A percentile compares a stretch with the other conserved stretches of the same genome.
These are phyloP conservation scores for Mobula hypostoma DNA, from an alignment of 2,113 vertebrate species.

Conservation along the genomic window DNA sequence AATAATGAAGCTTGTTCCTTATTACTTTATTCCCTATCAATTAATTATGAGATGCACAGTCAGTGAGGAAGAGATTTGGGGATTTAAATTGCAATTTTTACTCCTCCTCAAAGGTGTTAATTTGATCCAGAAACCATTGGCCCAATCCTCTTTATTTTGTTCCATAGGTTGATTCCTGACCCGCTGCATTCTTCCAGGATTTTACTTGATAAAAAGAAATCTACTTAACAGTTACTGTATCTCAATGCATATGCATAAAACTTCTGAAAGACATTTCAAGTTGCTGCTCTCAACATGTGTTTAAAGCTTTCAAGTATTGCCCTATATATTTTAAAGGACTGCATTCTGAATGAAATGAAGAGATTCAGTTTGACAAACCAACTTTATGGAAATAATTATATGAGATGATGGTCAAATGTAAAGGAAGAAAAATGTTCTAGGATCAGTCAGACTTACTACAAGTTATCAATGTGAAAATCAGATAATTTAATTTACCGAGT, in stretches of 20 bases:
- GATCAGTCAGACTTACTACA: too few species aligned
- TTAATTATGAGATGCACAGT: neutral
- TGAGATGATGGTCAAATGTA: too few species aligned
- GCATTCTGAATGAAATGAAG: neutral
- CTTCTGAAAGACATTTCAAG: neutral
- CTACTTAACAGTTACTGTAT: neutral
- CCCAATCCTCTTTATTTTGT: too few species aligned
- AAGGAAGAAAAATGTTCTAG: too few species aligned
- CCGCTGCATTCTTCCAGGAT: too few species aligned
- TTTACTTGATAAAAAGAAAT: neutral
- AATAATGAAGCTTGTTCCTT: neutral
- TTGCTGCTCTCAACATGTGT: neutral
- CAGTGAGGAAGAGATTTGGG: neutral
- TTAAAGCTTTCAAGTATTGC: neutral
- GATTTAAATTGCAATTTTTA: neutral
- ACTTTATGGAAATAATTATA: too few species aligned
- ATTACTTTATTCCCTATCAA: neutral
- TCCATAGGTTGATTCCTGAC: too few species aligned
- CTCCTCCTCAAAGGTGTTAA: neutral
- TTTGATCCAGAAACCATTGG: neutral
- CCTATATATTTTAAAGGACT: neutral
- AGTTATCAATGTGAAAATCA: too few species aligned
- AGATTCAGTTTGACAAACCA: too few species aligned
- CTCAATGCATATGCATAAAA: neutral
- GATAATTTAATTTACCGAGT: too few species aligned